Conservation (phyloP, 2,797 vertebrate genomes). For the Sebastolobus altivelis region DNA sequence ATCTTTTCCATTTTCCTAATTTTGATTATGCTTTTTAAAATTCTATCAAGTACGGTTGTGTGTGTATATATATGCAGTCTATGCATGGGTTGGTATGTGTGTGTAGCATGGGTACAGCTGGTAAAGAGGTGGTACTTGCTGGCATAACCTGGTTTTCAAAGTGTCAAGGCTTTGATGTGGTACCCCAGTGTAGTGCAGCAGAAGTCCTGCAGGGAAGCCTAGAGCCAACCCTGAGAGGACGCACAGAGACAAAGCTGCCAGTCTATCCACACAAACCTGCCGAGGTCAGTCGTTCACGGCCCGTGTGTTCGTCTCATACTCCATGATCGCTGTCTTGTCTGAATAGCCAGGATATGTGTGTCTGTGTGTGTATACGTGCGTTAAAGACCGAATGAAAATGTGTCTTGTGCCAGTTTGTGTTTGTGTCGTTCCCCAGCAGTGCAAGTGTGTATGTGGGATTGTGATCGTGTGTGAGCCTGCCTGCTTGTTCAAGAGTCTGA, state of each 20-base stretch:
- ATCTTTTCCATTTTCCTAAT: constrained; percentile 56
- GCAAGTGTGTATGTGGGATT: constrained; percentile 73
- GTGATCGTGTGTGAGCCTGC: constrained; percentile 78
- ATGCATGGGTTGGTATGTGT: constrained; percentile 55
- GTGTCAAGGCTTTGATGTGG: constrained; percentile 78
- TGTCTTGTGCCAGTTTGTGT: constrained; percentile 79
- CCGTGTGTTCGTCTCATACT: constrained; percentile 64
- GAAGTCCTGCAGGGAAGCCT: constrained; percentile 71
- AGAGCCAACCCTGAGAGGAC: constrained; percentile 62
- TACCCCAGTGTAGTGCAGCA: constrained; percentile 77
- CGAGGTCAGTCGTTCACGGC: constrained; percentile 70
- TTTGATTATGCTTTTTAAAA: constrained; percentile 62
- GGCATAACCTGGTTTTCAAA: constrained; percentile 82
- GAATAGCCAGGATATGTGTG: constrained; percentile 49
- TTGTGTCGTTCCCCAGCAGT: constrained; percentile 78
- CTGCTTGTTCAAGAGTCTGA: constrained; percentile 69
- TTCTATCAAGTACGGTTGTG: constrained; percentile 60
- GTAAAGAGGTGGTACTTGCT: constrained; percentile 81
- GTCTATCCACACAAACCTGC: constrained; percentile 74
- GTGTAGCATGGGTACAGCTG: constrained; percentile 78
- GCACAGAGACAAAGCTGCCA: constrained; percentile 75
- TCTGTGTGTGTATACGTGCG: constrained; percentile 31
- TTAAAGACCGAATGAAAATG: constrained; percentile 74
- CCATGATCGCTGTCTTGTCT: constrained; percentile 61
- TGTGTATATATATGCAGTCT: constrained; percentile 64